Percentiles rank a stretch among this genome's conserved stretches.
Conservation (phyloP, 2,113 vertebrate genomes). For the Forbesichthys agassizii region DNA sequence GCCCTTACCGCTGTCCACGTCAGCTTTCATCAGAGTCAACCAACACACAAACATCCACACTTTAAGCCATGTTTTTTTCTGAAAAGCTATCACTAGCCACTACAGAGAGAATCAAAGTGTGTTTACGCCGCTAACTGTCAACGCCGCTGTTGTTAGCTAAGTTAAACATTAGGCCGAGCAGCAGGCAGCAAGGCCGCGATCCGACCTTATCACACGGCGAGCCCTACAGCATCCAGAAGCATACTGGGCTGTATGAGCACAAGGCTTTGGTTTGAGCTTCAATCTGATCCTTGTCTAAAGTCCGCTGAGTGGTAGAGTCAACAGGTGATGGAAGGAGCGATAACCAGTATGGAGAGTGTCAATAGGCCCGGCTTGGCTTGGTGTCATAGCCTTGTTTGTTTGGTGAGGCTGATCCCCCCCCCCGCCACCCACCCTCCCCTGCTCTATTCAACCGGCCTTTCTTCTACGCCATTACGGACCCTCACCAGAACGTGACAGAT, state of each 20-base stretch:
- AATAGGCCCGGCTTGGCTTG: constrained; percentile 45
- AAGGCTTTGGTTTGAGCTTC: constrained; percentile 58
- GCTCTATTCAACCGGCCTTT: constrained; percentile 50
- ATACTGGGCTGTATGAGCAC: constrained; percentile 64
- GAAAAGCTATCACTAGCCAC: constrained; percentile 21
- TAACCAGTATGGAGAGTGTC: constrained; percentile 55
- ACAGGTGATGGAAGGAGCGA: constrained; percentile 57
- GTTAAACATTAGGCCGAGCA: constrained; percentile 55
- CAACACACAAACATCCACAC: constrained; percentile 1
- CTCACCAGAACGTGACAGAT: constrained; percentile 47
- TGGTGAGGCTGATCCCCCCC: background rate
- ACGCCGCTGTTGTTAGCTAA: constrained; percentile 42
- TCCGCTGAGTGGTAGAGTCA: constrained; percentile 63
- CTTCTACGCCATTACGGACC: constrained; percentile 46
- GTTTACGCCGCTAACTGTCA: constrained; percentile 17
- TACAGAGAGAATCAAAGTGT: constrained; percentile 24
- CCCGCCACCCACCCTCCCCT: too few relatives aligned
- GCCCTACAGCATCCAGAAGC: constrained; percentile 36
- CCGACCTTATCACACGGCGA: constrained; percentile 44
- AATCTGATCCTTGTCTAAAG: constrained; percentile 68
- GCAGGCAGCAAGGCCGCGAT: constrained; percentile 17
- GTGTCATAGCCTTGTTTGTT: constrained; percentile 52
- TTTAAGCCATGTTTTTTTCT: constrained; percentile 18
- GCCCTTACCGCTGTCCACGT: background rate
- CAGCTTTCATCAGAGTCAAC: background rate